Percentiles rank a stretch among this genome's conserved stretches.
Evolutionary conservation across 2,888 invertebrate genomes (phyloP).

Genomic region (Amphipyra tragopoginis): DNA sequence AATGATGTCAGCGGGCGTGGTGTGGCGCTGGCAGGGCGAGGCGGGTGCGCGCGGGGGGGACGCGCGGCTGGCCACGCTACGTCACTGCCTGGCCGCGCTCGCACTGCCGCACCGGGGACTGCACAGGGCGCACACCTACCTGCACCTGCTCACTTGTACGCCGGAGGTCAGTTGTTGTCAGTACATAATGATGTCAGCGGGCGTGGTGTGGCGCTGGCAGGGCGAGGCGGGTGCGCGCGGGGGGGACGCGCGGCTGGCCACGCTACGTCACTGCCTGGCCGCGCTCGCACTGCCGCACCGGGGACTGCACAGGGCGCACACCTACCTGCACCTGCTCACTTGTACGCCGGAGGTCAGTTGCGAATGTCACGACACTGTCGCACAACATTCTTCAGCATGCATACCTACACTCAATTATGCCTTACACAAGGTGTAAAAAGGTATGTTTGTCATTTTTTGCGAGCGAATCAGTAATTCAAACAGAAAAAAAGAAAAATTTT

Average conservation of each 20-base stretch:
- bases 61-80: constrained; percentile 62
- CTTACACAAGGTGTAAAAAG: too few species aligned
- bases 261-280: constrained; percentile 82
- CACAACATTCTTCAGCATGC: not conserved
- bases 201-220: constrained; percentile 88
- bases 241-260: constrained; percentile 55
- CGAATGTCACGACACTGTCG: not conserved
- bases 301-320: constrained; percentile 95
- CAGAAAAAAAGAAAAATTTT: too few species aligned
- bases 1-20: constrained; percentile 93
- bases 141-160: constrained; percentile 94
- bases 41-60: constrained; percentile 51
- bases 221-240: constrained; percentile 54
- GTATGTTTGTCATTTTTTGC: too few species aligned
- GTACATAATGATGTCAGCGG: constrained; percentile 96
- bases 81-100: constrained; percentile 84
- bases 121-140: constrained; percentile 96
- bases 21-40: constrained; percentile 82
- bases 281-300: constrained; percentile 81
- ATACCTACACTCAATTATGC: too few species aligned
- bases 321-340: constrained; percentile 96
- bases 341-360: constrained; percentile 93
- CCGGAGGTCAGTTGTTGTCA: too few species aligned
- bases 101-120: constrained; percentile 87
- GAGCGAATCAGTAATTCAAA: too few species aligned